Percentiles rank a stretch among this genome's conserved stretches.
phyloP scores from a whole-genome alignment of 2,113 vertebrate genomes.

The Brachypteracias leptosomus region DNA sequence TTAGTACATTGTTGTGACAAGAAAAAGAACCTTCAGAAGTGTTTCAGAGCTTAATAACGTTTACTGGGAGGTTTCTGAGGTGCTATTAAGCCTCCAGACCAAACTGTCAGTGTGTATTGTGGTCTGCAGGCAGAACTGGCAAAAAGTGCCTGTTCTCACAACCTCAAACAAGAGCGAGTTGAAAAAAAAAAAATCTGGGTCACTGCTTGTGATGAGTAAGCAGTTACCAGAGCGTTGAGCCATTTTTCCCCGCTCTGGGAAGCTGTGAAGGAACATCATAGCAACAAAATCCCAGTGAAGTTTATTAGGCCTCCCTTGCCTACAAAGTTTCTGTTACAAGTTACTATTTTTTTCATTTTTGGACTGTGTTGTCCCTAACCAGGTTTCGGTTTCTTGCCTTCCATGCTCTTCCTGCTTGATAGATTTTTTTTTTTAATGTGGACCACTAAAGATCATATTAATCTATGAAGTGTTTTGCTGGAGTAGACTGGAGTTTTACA shows the following conservation, averaged over 20 bases:
- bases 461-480: background rate
- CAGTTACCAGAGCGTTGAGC: background rate
- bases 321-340: background rate
- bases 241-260: background rate
- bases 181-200: slow-evolving; percentile 44
- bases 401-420: background rate
- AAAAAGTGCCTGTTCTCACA: slow-evolving; percentile 20
- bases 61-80: background rate
- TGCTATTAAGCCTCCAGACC: background rate
- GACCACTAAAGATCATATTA: background rate
- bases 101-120: background rate
- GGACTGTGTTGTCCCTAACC: background rate
- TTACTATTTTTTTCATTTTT: background rate
- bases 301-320: slow-evolving; percentile 12
- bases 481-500: background rate
- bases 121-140: slow-evolving; percentile 3
- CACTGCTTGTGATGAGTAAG: slow-evolving; percentile 47
- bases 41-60: background rate
- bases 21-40: background rate
- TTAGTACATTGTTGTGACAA: background rate
- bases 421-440: background rate
- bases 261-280: background rate
- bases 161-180: background rate
- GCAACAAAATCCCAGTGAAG: slow-evolving; percentile 30
- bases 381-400: background rate